Conservation (phyloP, 2,797 vertebrate genomes). For the Anguilla anguilla region DNA sequence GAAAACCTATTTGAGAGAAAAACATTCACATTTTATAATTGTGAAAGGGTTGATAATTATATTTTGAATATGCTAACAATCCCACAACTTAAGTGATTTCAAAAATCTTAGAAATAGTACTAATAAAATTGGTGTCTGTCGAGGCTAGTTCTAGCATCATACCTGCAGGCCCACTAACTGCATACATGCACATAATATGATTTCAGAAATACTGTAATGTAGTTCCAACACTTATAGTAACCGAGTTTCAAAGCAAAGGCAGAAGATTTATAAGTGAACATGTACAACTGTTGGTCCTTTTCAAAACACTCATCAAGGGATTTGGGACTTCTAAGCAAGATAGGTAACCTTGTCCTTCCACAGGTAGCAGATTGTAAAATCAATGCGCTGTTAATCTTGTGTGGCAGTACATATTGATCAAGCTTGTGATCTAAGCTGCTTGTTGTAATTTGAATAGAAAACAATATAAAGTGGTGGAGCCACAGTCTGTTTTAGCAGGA, state of each 20-base stretch:
- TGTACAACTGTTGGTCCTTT: not conserved
- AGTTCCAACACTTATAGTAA: not conserved
- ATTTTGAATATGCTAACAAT: not conserved
- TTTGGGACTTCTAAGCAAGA: not conserved
- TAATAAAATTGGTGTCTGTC: too few species aligned
- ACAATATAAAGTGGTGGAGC: not conserved
- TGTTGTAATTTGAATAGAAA: not conserved
- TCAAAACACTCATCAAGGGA: not conserved
- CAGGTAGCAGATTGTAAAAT: not conserved
- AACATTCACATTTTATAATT: not conserved
- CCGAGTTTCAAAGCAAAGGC: not conserved
- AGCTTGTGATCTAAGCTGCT: not conserved
- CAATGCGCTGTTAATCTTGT: not conserved
- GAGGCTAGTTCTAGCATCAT: not conserved
- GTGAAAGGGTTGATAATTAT: not conserved
- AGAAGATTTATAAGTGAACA: not conserved
- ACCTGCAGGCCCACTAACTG: not conserved
- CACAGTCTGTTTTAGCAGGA: not conserved
- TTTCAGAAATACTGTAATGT: not conserved
- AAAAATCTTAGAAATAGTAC: too few species aligned
- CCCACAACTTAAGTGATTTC: not conserved
- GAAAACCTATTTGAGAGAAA: not conserved
- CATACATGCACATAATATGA: not conserved
- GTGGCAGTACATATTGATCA: not conserved
- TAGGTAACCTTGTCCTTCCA: constrained; percentile 4